Percentiles rank a stretch among this genome's conserved stretches.
phyloP scores from a whole-genome alignment of 2,888 invertebrate species.

The Sturmia bella region DNA sequence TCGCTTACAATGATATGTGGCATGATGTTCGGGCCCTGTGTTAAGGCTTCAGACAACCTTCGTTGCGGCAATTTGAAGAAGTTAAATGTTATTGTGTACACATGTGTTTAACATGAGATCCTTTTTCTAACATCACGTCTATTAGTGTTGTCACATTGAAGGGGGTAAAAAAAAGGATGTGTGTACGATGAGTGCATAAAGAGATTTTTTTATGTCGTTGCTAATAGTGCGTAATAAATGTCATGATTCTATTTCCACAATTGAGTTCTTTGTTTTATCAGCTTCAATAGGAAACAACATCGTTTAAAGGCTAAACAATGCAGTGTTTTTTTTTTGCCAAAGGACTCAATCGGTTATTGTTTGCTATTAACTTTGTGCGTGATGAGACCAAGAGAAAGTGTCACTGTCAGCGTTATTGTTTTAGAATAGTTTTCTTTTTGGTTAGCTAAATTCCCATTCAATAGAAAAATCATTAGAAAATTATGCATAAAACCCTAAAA shows the following conservation, averaged over 20 bases:
- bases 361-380: slow-evolving; percentile 52
- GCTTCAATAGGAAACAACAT: neutral
- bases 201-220: slow-evolving; percentile 43
- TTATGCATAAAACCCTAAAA: neutral
- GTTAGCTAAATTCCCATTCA: slow-evolving; percentile 68
- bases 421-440: slow-evolving; percentile 50
- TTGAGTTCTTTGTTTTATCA: slow-evolving; percentile 54
- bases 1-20: neutral
- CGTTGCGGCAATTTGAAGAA: neutral
- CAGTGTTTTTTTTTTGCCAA: slow-evolving; percentile 27
- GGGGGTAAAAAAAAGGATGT: slow-evolving; percentile 44
- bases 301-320: slow-evolving; percentile 18
- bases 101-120: slow-evolving; percentile 39
- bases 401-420: slow-evolving; percentile 32
- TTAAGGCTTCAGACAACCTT: neutral
- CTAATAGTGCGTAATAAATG: slow-evolving; percentile 71
- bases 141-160: slow-evolving; percentile 47
- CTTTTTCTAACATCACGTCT: slow-evolving; percentile 10
- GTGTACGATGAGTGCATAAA: neutral
- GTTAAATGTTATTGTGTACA: slow-evolving; percentile 3
- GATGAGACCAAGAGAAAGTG: slow-evolving; percentile 4
- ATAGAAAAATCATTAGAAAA: slow-evolving; percentile 76
- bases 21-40: neutral
- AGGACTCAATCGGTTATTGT: slow-evolving; percentile 36
- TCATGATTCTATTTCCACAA: slow-evolving; percentile 73